Evolutionary conservation across 92 coral and sea anemone genomes (phyloP), one percentile per base, ranked within the genome.

Genomic region (Phenganax subtilis): DNA sequence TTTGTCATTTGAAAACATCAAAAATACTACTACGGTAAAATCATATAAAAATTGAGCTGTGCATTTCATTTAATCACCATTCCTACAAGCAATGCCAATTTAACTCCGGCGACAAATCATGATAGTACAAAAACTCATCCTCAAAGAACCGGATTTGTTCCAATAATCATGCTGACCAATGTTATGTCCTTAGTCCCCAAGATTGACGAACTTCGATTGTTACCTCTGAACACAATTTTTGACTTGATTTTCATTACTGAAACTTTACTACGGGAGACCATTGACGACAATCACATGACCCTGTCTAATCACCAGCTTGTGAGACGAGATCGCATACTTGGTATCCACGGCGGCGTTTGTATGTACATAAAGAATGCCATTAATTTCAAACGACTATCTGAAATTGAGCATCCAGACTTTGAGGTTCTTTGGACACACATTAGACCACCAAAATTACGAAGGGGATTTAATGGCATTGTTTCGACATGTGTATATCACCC

Each of bases 161-260:
- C 20, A n/a, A 72, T 4, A 72, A 72, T 72, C 1, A 10, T 72
- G 59, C 59, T 72, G 56, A 29, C 77, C 8, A 6, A 72, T 54
- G 77, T 37, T 0, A 72, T 72, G 58, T 72, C 77, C 1, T 52
- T 44, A 72, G 58, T 9, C 44, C 77, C 77, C 2, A 72, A 72
- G 56, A 72, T 72, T 72, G 77, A 72, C 58, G 77, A 72, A 14
- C 77, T 72, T 44, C 77, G 28, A 1, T 0, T 52, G n/a, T 29
- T 57, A 71, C 52, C 10, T 71, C 76, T 8, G 76, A 71, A 71
- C 54, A 71, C 54, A 71, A 53, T 72, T 72, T 52, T 16, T n/a
- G 57, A 72, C 44, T 29, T 72, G 59, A 29, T 72, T 52, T 72
- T 72, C 16, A 16, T 72, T 7, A 37, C 77, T 14, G 77, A 52